phyloP scores from a whole-genome alignment of 2,797 vertebrate species.

The Falco berigora region DNA sequence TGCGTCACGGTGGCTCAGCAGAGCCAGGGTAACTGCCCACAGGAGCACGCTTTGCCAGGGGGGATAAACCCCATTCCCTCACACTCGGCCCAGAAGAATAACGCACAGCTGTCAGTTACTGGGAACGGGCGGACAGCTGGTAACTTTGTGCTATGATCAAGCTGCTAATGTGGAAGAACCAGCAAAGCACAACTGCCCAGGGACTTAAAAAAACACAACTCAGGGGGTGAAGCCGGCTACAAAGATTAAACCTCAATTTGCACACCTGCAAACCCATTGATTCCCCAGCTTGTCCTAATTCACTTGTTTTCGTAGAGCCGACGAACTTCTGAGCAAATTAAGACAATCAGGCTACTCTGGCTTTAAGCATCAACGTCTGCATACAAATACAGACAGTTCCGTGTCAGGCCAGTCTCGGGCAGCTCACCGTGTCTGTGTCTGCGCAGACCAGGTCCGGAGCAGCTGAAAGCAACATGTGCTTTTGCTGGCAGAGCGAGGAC shows the following conservation, averaged over 20 bases:
- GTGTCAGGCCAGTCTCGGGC: neutral
- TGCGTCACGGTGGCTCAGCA: rapidly evolving
- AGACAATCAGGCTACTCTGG: too few relatives aligned
- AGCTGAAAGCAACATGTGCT: rapidly evolving
- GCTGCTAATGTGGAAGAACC: neutral
- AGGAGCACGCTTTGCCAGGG: rapidly evolving
- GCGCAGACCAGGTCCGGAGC: neutral
- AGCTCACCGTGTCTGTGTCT: neutral
- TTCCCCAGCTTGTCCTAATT: neutral
- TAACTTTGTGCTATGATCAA: neutral
- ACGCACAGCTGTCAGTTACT: rapidly evolving
- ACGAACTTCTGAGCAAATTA: rapidly evolving
- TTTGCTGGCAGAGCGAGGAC: neutral
- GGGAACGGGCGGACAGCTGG: rapidly evolving
- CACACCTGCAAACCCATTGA: neutral
- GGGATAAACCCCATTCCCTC: rapidly evolving
- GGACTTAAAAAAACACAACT: too few relatives aligned
- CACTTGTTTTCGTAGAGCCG: neutral
- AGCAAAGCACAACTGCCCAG: neutral
- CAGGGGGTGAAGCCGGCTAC: neutral
- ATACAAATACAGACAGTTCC: too few relatives aligned
- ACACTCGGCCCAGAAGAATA: neutral
- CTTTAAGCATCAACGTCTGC: neutral
- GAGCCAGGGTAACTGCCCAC: too few relatives aligned
- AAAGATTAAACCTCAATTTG: neutral